A percentile compares a stretch with the other conserved stretches of the same genome.
Evolutionary conservation across 2,888 invertebrate genomes (phyloP).

Genomic region (Mythimna loreyi): DNA sequence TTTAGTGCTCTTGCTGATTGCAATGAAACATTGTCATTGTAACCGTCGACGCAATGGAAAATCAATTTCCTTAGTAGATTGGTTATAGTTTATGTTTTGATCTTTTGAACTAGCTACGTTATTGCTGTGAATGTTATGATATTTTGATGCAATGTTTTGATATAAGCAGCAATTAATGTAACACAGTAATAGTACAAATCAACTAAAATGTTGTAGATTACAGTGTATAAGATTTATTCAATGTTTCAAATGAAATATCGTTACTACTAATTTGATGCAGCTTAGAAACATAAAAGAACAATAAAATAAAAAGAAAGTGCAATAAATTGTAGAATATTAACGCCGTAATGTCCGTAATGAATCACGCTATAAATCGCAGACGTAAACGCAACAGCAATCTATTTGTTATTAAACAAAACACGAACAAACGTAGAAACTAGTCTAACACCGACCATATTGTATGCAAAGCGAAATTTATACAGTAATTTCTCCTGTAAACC

Average conservation of each 20-base stretch:
- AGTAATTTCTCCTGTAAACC: slow-evolving; percentile 69
- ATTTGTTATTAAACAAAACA: slow-evolving; percentile 49
- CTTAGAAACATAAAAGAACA: slow-evolving; percentile 15
- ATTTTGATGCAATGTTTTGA: slow-evolving; percentile 26
- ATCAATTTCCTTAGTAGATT: slow-evolving; percentile 57
- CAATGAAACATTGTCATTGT: slow-evolving; percentile 57
- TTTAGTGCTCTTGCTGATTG: slow-evolving; percentile 66
- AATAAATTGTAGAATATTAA: slow-evolving; percentile 32
- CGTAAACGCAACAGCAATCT: slow-evolving; percentile 36
- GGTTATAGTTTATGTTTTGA: slow-evolving; percentile 22
- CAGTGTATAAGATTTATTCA: not conserved
- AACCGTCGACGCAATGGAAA: slow-evolving; percentile 54
- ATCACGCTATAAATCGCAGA: slow-evolving; percentile 42
- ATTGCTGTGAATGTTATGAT: slow-evolving; percentile 10
- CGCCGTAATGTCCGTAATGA: slow-evolving; percentile 22
- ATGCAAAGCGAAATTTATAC: slow-evolving; percentile 60
- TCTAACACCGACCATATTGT: slow-evolving; percentile 61
- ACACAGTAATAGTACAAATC: not conserved
- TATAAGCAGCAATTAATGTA: not conserved
- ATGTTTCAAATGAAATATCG: slow-evolving; percentile 1
- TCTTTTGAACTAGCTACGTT: slow-evolving; percentile 19
- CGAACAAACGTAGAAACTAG: slow-evolving; percentile 50
- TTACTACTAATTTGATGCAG: slow-evolving; percentile 16
- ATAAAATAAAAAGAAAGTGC: slow-evolving; percentile 38
- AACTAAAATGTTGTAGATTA: not conserved